These are phyloP conservation scores for Sipha maydis DNA, from an alignment of 2,888 invertebrate species.

Conservation along the genomic window DNA sequence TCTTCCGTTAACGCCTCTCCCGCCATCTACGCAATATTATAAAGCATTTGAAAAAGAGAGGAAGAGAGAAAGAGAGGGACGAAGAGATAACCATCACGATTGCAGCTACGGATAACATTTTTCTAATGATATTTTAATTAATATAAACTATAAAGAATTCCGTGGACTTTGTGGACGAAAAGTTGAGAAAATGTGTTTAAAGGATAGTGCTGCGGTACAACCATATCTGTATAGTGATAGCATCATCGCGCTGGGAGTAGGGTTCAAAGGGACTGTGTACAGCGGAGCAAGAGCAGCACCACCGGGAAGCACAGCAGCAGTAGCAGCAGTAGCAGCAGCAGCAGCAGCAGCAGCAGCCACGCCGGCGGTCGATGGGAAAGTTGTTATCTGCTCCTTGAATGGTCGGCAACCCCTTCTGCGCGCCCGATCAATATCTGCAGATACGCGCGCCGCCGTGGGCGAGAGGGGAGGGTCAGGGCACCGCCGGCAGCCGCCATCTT, in stretches of 20 bases:
- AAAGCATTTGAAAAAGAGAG: background rate
- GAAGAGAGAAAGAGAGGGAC: background rate
- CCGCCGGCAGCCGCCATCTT: conserved; percentile 57
- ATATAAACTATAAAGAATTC: conserved; percentile 19
- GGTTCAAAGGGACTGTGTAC: background rate
- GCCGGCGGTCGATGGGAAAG: conserved; percentile 59
- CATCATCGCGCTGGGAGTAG: background rate
- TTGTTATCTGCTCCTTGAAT: conserved; percentile 59
- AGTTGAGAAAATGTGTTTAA: conserved; percentile 22
- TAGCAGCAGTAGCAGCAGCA: background rate
- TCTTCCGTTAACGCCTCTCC: no score
- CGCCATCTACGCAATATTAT: no score
- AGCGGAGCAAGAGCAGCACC: background rate
- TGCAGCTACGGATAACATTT: background rate
- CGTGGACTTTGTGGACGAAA: background rate
- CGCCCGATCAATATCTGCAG: conserved; percentile 59
- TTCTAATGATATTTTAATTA: background rate
- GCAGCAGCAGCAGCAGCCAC: conserved; percentile 22
- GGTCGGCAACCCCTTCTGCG: conserved; percentile 60
- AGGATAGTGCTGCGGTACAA: background rate
- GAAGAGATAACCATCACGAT: background rate
- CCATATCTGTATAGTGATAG: background rate
- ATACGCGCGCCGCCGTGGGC: conserved; percentile 3
- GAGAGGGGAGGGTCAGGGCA: conserved; percentile 52
- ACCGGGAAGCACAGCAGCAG: background rate